A percentile compares a stretch with the other conserved stretches of the same genome.
phyloP scores from a whole-genome alignment of 2,113 vertebrate genomes.

The Zosterops hypoxanthus region DNA sequence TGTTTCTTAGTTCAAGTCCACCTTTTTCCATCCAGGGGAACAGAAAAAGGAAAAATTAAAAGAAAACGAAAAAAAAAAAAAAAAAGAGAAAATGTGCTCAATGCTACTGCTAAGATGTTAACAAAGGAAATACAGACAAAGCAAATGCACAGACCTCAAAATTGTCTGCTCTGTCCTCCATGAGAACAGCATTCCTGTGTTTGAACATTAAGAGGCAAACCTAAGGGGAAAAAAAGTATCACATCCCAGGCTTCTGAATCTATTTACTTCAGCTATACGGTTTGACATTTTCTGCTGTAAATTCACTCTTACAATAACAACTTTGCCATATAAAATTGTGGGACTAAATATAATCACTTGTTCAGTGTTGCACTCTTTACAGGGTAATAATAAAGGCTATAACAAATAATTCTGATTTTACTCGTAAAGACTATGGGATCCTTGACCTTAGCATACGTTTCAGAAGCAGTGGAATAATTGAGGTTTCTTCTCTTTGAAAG shows the following conservation, averaged over 20 bases:
- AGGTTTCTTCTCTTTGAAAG: not conserved
- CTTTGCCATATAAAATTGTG: not conserved
- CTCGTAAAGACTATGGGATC: not conserved
- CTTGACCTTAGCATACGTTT: not conserved
- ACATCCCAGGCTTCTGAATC: not conserved
- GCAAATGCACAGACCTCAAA: not conserved
- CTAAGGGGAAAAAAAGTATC: not conserved
- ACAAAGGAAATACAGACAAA: not conserved
- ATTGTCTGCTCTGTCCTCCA: not conserved
- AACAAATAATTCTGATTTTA: not conserved
- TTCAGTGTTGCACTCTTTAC: not conserved
- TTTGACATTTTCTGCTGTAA: not conserved
- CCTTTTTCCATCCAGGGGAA: not conserved
- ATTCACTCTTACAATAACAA: not conserved
- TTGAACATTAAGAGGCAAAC: not conserved
- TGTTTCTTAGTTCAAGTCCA: not conserved
- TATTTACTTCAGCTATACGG: not conserved
- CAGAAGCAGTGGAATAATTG: not conserved
- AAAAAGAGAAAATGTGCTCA: not conserved
- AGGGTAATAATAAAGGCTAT: not conserved
- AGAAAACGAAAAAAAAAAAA: not conserved
- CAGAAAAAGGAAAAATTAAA: not conserved
- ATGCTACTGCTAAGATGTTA: not conserved
- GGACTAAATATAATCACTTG: not conserved
- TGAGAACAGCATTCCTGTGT: not conserved